A percentile compares a stretch with the other conserved stretches of the same genome.
Evolutionary conservation across 2,113 vertebrate genomes (phyloP).

Genomic region (Mirounga angustirostris): DNA sequence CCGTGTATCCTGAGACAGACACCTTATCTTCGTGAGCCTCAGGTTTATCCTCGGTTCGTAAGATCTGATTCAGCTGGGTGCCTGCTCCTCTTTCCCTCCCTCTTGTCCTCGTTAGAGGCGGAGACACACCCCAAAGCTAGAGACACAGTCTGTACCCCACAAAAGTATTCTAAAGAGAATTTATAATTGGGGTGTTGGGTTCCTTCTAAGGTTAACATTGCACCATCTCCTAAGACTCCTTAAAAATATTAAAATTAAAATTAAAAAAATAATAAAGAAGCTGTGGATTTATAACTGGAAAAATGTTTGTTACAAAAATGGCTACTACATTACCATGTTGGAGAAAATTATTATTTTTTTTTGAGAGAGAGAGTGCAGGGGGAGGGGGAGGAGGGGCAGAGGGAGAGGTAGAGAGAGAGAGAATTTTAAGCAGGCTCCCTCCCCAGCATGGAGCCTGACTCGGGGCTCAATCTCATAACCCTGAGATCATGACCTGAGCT

Average conservation of each 20-base stretch:
- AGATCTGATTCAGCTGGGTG: not conserved
- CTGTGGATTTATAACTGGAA: not conserved
- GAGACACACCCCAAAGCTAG: not conserved
- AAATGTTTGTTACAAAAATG: not conserved
- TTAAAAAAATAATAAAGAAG: not conserved
- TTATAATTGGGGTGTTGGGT: not conserved
- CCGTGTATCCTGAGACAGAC: not conserved
- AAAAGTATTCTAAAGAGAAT: not conserved
- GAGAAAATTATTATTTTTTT: not conserved
- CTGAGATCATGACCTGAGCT: not conserved
- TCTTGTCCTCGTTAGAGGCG: not conserved
- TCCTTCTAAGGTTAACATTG: not conserved
- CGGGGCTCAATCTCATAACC: not conserved
- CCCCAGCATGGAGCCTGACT: not conserved
- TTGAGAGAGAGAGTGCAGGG: not conserved
- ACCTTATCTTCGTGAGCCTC: not conserved
- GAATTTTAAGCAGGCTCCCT: not conserved
- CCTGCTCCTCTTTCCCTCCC: not conserved
- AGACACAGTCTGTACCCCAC: not conserved
- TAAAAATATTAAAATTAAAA: not conserved
- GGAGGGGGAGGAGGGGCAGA: not conserved
- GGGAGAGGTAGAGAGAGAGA: not conserved
- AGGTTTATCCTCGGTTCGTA: not conserved
- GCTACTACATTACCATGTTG: not conserved
- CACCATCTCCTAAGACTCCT: not conserved